These are phyloP conservation scores for Dolichoris vasculosae DNA, from an alignment of 1,140 invertebrate genomes.

Conservation along the genomic window DNA sequence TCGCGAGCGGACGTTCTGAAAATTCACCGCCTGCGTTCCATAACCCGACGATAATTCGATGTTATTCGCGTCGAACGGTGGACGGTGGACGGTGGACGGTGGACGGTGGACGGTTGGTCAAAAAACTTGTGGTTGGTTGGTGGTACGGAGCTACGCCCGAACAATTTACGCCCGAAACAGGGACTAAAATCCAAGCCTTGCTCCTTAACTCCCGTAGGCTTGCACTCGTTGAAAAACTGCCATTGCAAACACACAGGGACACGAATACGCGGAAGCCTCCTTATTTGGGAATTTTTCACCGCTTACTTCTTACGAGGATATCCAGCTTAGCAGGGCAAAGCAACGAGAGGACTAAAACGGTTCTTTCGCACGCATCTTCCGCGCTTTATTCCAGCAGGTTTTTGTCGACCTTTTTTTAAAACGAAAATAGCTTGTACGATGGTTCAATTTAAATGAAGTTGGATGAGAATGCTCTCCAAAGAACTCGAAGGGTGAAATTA, in stretches of 20 bases:
- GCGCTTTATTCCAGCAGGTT: neutral
- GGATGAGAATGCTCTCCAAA: neutral
- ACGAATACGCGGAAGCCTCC: neutral
- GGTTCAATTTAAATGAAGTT: neutral
- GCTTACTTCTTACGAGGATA: neutral
- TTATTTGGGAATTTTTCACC: slow-evolving; percentile 29
- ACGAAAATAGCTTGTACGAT: neutral
- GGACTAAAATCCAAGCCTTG: too few species aligned
- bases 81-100: too few species aligned
- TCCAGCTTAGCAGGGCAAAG: neutral
- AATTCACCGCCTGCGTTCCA: neutral
- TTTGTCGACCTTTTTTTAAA: neutral
- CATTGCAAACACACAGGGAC: neutral
- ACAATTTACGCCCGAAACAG: too few species aligned
- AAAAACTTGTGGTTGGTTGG: too few species aligned
- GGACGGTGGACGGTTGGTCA: too few species aligned
- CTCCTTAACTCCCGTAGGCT: too few species aligned
- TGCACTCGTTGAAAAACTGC: neutral
- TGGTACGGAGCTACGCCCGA: too few species aligned
- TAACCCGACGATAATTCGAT: neutral
- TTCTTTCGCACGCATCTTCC: slow-evolving; percentile 6
- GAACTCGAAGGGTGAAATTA: neutral
- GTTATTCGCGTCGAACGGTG: too few species aligned
- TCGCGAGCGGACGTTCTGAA: too few species aligned
- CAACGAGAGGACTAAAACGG: neutral